Evolutionary conservation across 2,888 invertebrate species (phyloP), one percentile per base, ranked within the genome.

Genomic region (Drosophila mulleri): DNA sequence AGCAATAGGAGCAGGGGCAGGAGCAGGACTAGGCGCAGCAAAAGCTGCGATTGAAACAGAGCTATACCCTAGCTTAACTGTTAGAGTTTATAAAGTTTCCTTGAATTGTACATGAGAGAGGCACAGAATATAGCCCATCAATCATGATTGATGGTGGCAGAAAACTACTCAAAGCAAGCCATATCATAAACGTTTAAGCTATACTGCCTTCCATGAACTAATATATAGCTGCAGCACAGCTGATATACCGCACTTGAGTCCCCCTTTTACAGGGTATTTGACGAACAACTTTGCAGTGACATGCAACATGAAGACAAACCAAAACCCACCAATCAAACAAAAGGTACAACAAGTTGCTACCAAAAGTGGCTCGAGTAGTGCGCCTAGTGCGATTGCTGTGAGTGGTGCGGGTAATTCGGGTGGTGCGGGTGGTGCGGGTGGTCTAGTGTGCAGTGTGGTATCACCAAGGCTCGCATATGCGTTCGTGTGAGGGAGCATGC

Each of bases 261-360:
- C 39, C 2, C n/a, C 12, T 41, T 29, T 39, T 50, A 23, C 42
- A 70, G 66, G 58, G 66, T 72, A 71, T 72, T 26, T 12, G 26
- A 12, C 11, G 26, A 9, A 11, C 18, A 48, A 26, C 26, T 44
- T 54, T 57, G 65, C 45, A 29, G 56, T 18, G 47, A 39, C 37
- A 39, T 57, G 56, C 47, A 41, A 66, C 45, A 59, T 50, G 44
- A 11, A 47, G 59, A 47, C 67, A 63, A 72, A 47, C 73, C 50
- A 59, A 63, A 73, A 60, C 47, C 72, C 62, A 26, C 67, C 53
- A 71, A 56, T 57, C 50, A 63, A 67, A 59, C 59, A 67, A 72
- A 71, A 47, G 57, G 67, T 59, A 72, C 67, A 67, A 72, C 72
- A 72, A 66, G 72, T 59, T 62, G 54, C 50, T 59, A 54, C 62